Percentiles rank a stretch among this genome's conserved stretches.
Conservation (phyloP, 2,113 vertebrate genomes). For the Dolichallabes microphthalmus region DNA sequence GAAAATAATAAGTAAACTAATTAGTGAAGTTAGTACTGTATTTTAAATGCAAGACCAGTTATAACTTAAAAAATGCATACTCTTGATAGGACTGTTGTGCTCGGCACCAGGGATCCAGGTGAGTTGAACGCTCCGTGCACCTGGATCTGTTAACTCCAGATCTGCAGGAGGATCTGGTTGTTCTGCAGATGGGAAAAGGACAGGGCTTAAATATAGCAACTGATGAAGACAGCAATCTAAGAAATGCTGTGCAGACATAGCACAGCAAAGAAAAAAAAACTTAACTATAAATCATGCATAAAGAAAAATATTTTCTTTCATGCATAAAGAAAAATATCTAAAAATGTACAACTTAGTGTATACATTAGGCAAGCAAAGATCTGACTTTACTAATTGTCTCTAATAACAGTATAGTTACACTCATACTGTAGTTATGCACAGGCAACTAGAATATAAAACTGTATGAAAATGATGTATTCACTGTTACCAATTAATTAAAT, state of each 20-base stretch:
- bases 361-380: not conserved
- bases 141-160: conserved; percentile 88
- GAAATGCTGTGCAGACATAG: too few species aligned
- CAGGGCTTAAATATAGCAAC: not conserved
- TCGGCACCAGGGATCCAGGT: conserved; percentile 93
- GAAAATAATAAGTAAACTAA: not conserved
- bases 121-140: conserved; percentile 83
- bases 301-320: too few species aligned
- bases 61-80: conserved; percentile 67
- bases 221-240: not conserved
- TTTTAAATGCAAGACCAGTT: not conserved
- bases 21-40: not conserved
- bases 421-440: not conserved
- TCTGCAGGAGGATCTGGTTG: conserved; percentile 87
- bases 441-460: not conserved
- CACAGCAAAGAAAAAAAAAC: too few species aligned
- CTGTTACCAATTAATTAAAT: not conserved
- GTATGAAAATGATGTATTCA: conserved; percentile 14
- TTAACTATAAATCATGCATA: too few species aligned
- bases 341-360: not conserved
- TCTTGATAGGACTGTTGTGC: conserved; percentile 88
- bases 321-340: conserved; percentile 3
- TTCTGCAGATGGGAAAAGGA: conserved; percentile 71
- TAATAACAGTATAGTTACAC: not conserved
- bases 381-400: not conserved